These are phyloP conservation scores for Amiota mariae DNA, from an alignment of 2,888 invertebrate genomes.

Conservation along the genomic window DNA sequence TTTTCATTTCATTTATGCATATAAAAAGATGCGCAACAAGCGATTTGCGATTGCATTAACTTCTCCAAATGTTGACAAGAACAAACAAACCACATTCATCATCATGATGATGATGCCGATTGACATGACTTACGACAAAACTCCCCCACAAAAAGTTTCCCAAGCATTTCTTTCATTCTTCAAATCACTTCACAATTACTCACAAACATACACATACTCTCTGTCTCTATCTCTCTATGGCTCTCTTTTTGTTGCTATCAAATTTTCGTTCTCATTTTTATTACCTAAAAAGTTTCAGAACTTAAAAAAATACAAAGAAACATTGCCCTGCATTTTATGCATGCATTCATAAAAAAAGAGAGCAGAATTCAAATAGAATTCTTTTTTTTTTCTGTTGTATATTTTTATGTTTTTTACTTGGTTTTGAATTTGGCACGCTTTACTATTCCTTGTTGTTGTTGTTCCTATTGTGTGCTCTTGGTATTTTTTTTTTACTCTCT, in stretches of 20 bases:
- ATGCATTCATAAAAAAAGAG: not conserved
- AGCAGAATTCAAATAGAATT: not conserved
- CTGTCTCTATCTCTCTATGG: not conserved
- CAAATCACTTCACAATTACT: not conserved
- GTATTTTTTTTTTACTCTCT: too few relatives aligned
- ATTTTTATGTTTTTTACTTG: constrained; percentile 13
- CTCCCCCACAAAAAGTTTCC: constrained; percentile 10
- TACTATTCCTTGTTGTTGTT: constrained; percentile 34
- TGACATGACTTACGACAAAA: not conserved
- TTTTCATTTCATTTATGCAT: constrained; percentile 16
- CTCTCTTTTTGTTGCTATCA: not conserved
- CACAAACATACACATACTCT: not conserved
- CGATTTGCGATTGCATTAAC: not conserved
- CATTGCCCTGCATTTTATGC: constrained; percentile 20
- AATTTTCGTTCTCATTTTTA: too few relatives aligned
- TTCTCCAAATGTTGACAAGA: not conserved
- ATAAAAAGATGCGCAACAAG: constrained; percentile 21
- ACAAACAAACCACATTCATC: too few relatives aligned
- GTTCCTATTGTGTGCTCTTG: too few relatives aligned
- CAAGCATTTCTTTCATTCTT: not conserved
- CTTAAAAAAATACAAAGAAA: constrained; percentile 7
- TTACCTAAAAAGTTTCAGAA: not conserved
- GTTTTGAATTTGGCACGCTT: constrained; percentile 26
- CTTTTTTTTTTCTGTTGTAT: not conserved
- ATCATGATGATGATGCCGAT: too few relatives aligned